Conservation (phyloP, 1,140 invertebrate genomes). For the Oncopodura yosiiana region DNA sequence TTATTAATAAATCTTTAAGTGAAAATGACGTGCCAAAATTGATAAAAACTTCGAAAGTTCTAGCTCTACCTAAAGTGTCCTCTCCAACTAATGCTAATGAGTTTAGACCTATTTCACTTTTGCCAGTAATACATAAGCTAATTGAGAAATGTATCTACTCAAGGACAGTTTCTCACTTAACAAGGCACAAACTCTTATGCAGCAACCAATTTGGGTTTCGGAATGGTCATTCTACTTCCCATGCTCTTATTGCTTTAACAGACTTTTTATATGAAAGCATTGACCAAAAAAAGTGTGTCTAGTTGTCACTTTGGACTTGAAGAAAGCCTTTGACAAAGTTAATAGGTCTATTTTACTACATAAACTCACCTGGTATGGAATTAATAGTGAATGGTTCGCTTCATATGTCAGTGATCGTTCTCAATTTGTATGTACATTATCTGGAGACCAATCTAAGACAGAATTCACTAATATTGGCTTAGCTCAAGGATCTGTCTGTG, state of each 20-base stretch:
- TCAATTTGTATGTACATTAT: constrained; percentile 3
- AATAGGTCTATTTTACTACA: constrained; percentile 1
- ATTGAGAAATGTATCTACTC: constrained; percentile 9
- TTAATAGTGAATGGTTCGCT: constrained; percentile 2
- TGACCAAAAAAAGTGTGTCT: constrained; percentile 2
- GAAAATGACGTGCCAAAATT: neutral
- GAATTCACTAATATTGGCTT: neutral
- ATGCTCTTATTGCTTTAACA: constrained; percentile 9
- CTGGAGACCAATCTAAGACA: neutral
- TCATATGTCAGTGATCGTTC: constrained; percentile 2
- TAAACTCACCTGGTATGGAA: constrained; percentile 9
- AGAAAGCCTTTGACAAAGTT: constrained; percentile 16
- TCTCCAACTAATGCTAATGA: no score
- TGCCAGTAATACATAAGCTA: constrained; percentile 4
- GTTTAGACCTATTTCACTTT: constrained; percentile 2
- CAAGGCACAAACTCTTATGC: constrained; percentile 1
- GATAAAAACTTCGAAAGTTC: constrained; percentile 5
- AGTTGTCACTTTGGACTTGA: constrained; percentile 4
- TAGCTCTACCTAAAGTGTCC: constrained; percentile 8
- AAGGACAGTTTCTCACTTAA: neutral
- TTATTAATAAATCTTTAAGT: neutral
- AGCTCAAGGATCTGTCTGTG: neutral
- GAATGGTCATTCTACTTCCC: constrained; percentile 8
- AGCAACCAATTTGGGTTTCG: constrained; percentile 16
- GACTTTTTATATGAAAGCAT: neutral